These are phyloP conservation scores for Cuniculus paca DNA, from an alignment of 2,797 vertebrate species.

Conservation along the genomic window DNA sequence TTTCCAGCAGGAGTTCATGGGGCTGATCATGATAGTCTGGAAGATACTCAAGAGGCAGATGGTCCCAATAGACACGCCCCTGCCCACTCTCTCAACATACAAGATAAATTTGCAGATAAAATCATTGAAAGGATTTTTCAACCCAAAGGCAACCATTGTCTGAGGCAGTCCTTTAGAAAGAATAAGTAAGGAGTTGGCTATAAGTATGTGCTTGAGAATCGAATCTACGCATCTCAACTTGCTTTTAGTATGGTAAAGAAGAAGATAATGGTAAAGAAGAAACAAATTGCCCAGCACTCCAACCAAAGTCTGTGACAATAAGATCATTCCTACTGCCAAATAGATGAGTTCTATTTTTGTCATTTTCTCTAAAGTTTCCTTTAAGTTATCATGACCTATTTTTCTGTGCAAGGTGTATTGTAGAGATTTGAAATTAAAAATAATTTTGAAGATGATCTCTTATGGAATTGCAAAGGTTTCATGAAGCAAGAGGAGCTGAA, in stretches of 20 bases:
- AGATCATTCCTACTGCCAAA: neutral
- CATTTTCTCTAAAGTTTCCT: neutral
- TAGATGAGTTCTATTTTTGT: neutral
- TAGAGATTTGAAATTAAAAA: neutral
- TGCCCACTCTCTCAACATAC: neutral
- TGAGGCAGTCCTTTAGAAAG: neutral
- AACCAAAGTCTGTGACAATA: neutral
- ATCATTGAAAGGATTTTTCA: neutral
- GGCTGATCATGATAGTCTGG: neutral
- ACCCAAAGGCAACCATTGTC: neutral
- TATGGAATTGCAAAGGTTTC: neutral
- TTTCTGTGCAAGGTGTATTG: neutral
- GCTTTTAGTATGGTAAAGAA: neutral
- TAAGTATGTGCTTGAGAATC: neutral
- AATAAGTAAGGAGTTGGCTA: neutral
- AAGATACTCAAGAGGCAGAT: constrained; percentile 25
- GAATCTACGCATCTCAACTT: neutral
- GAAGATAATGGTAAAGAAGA: neutral
- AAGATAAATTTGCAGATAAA: neutral
- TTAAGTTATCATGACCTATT: neutral
- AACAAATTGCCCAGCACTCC: neutral
- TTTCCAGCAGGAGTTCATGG: neutral
- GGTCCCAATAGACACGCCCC: neutral
- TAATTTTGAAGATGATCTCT: neutral
- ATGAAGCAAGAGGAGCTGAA: neutral